phyloP scores from a whole-genome alignment of 2,797 vertebrate genomes.

The Tarsius wallacei region DNA sequence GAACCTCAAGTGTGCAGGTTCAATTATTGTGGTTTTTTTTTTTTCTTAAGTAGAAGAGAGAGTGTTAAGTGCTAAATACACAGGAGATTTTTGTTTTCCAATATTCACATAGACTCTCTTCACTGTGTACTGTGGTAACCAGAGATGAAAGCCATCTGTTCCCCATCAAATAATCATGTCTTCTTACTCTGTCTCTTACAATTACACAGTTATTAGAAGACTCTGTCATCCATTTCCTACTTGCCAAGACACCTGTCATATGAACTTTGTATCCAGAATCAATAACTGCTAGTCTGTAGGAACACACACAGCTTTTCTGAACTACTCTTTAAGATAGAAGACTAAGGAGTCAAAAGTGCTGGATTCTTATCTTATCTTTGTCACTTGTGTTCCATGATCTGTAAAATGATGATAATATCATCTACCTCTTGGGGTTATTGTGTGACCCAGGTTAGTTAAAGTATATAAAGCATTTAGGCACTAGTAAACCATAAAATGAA shows the following conservation, averaged over 20 bases:
- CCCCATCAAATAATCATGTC: slow-evolving; percentile 86
- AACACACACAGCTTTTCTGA: slow-evolving; percentile 82
- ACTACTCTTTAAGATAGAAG: slow-evolving; percentile 69
- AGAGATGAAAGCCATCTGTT: slow-evolving; percentile 87
- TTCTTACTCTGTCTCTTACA: slow-evolving; percentile 90
- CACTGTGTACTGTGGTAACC: neutral
- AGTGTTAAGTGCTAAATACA: neutral
- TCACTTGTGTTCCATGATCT: neutral
- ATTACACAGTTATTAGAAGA: slow-evolving; percentile 89
- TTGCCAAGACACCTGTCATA: slow-evolving; percentile 90
- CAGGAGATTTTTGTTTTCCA: neutral
- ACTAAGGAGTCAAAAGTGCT: neutral
- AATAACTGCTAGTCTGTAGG: slow-evolving; percentile 80
- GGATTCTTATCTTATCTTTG: slow-evolving; percentile 55
- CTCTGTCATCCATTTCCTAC: slow-evolving; percentile 89
- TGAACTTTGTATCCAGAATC: slow-evolving; percentile 87
- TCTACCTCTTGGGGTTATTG: neutral
- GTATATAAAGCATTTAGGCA: neutral
- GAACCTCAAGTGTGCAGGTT: neutral
- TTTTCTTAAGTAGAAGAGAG: neutral
- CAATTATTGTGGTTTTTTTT: neutral
- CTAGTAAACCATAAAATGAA: neutral
- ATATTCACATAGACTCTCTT: neutral
- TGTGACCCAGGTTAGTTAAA: neutral
- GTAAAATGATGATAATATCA: neutral